These are phyloP conservation scores for Zaprionus africanus DNA, from an alignment of 1,140 invertebrate species.

Conservation along the genomic window DNA sequence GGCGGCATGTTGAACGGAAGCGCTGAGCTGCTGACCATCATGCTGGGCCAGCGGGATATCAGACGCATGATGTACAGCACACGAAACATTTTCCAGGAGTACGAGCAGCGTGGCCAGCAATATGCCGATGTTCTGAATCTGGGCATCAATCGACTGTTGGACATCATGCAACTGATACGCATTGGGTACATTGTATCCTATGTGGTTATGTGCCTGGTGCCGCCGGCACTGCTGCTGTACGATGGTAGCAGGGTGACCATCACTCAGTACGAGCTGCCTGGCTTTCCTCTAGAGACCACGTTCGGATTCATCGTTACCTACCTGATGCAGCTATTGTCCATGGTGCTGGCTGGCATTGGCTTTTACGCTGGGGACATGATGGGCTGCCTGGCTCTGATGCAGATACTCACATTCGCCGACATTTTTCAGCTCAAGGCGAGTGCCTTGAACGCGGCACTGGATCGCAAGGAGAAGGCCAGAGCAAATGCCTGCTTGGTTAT, in stretches of 20 bases:
- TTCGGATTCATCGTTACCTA: conserved; percentile 46
- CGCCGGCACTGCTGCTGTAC: conserved; percentile 24
- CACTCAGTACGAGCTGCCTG: conserved; percentile 56
- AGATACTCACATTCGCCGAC: conserved; percentile 54
- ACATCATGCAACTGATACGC: conserved; percentile 36
- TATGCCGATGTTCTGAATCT: conserved; percentile 28
- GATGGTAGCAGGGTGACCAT: conserved; percentile 52
- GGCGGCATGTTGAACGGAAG: conserved; percentile 41
- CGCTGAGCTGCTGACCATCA: conserved; percentile 34
- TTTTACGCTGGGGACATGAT: conserved; percentile 59
- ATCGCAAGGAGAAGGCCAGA: conserved; percentile 19
- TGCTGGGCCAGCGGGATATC: conserved; percentile 43
- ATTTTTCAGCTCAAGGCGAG: conserved; percentile 50
- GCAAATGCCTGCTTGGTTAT: neutral
- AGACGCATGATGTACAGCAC: conserved; percentile 13
- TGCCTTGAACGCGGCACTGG: conserved; percentile 34
- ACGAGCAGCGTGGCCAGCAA: conserved; percentile 19
- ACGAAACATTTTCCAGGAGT: conserved; percentile 32
- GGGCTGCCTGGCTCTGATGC: conserved; percentile 42
- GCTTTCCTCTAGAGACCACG: conserved; percentile 47
- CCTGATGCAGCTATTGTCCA: conserved; percentile 43
- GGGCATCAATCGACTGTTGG: conserved; percentile 42
- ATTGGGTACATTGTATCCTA: conserved; percentile 48
- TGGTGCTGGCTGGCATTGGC: conserved; percentile 45
- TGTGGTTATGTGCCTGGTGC: conserved; percentile 33